Evolutionary conservation across 2,797 vertebrate genomes (phyloP).

Genomic region (Schizopygopsis malacanthus): DNA sequence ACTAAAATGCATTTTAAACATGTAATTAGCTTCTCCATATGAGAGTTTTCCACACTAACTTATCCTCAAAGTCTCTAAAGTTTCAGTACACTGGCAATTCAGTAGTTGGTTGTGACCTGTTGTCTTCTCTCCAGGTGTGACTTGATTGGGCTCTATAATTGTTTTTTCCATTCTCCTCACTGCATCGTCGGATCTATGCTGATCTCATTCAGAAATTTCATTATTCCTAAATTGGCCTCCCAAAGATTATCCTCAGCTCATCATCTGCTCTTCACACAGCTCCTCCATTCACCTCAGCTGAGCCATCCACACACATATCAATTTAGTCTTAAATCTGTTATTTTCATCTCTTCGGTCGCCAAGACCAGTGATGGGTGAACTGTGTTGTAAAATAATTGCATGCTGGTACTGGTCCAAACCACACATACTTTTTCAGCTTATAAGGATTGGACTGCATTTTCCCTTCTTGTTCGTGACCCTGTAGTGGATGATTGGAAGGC

Average conservation of each 20-base stretch:
- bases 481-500: slow-evolving; percentile 56
- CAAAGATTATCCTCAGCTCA: slow-evolving; percentile 19
- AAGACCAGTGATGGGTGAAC: slow-evolving; percentile 36
- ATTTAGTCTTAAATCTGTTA: slow-evolving; percentile 19
- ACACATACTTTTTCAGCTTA: slow-evolving; percentile 59
- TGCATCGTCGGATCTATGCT: not conserved
- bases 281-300: not conserved
- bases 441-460: slow-evolving; percentile 53
- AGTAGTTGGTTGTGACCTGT: not conserved
- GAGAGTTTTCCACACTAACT: not conserved
- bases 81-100: not conserved
- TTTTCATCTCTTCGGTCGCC: slow-evolving; percentile 27
- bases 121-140: not conserved
- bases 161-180: slow-evolving; percentile 7
- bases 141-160: slow-evolving; percentile 6
- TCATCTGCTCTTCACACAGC: not conserved
- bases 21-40: slow-evolving; percentile 5
- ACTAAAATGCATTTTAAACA: not conserved
- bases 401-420: slow-evolving; percentile 50
- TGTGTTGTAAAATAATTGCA: slow-evolving; percentile 52
- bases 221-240: slow-evolving; percentile 33
- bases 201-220: slow-evolving; percentile 44
- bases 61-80: not conserved
- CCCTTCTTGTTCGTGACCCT: slow-evolving; percentile 47
- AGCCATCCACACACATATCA: not conserved